A percentile compares a stretch with the other conserved stretches of the same genome.
Conservation (phyloP, 2,113 vertebrate genomes). For the Nipponia nippon region DNA sequence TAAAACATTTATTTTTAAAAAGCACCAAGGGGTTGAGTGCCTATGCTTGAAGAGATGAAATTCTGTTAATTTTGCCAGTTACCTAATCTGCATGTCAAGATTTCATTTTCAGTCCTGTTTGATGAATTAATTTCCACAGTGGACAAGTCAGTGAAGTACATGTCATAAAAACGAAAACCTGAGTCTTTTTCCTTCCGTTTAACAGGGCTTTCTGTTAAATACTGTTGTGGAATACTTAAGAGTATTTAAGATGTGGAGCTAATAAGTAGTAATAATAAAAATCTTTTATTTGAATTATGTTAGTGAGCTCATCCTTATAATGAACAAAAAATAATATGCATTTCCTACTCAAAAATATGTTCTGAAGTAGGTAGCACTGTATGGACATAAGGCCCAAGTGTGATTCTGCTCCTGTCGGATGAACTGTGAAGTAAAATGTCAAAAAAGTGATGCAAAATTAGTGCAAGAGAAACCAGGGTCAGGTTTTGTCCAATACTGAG, state of each 20-base stretch:
- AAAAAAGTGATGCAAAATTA: background rate
- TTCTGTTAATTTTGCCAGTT: background rate
- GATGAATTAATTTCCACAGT: background rate
- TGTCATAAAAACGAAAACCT: background rate
- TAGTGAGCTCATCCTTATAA: background rate
- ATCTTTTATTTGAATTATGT: background rate
- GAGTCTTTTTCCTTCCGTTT: background rate
- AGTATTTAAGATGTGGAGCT: background rate
- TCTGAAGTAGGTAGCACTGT: background rate
- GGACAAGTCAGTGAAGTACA: background rate
- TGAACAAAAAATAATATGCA: background rate
- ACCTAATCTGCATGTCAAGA: background rate
- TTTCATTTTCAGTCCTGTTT: background rate
- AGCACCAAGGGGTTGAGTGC: background rate
- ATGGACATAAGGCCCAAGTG: background rate
- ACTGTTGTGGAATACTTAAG: background rate
- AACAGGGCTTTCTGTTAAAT: background rate
- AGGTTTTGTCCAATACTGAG: background rate
- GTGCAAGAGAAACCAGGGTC: background rate
- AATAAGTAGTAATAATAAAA: background rate
- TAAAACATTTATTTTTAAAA: background rate
- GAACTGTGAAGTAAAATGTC: background rate
- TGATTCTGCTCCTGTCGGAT: background rate
- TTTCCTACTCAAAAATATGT: background rate
- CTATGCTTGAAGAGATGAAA: background rate